These are phyloP conservation scores for Sinodicranocentrus sp. DNA, from an alignment of 2,888 invertebrate genomes.

Conservation along the genomic window DNA sequence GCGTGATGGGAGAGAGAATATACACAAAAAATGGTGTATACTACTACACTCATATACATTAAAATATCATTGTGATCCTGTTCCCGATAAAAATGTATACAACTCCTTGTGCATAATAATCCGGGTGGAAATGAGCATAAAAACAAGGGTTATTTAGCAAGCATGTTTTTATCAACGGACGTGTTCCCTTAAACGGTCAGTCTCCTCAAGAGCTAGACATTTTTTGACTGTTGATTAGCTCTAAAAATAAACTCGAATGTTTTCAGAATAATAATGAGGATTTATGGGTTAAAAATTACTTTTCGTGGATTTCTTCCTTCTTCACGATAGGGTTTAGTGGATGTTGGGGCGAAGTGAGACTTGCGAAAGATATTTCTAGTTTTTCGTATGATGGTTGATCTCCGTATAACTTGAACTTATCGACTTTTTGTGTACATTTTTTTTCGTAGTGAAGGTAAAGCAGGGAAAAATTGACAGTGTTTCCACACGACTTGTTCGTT, in stretches of 20 bases:
- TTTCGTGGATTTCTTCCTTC: conserved; percentile 12
- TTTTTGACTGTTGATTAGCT: conserved; percentile 18
- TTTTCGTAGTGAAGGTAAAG: not conserved
- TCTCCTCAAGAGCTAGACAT: not conserved
- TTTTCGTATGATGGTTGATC: no score
- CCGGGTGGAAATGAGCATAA: conserved; percentile 41
- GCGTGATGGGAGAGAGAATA: not conserved
- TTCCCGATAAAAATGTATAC: not conserved
- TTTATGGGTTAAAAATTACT: conserved; percentile 42
- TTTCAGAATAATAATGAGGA: conserved; percentile 47
- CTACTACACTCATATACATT: not conserved
- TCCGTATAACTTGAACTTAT: no score
- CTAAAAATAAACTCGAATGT: conserved; percentile 37
- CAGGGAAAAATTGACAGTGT: conserved; percentile 19
- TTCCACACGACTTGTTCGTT: conserved; percentile 30
- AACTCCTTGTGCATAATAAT: conserved; percentile 20
- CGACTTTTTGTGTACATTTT: not conserved
- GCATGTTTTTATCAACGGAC: conserved; percentile 52
- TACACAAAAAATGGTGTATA: conserved; percentile 28
- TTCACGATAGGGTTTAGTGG: not conserved
- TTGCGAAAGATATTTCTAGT: no score
- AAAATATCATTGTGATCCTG: conserved; percentile 16
- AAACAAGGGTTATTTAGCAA: conserved; percentile 51
- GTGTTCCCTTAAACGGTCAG: conserved; percentile 18
- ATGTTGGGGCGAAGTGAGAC: conserved; percentile 45